A percentile compares a stretch with the other conserved stretches of the same genome.
These are phyloP conservation scores for Propithecus coquereli DNA, from an alignment of 2,113 vertebrate genomes.

Conservation along the genomic window DNA sequence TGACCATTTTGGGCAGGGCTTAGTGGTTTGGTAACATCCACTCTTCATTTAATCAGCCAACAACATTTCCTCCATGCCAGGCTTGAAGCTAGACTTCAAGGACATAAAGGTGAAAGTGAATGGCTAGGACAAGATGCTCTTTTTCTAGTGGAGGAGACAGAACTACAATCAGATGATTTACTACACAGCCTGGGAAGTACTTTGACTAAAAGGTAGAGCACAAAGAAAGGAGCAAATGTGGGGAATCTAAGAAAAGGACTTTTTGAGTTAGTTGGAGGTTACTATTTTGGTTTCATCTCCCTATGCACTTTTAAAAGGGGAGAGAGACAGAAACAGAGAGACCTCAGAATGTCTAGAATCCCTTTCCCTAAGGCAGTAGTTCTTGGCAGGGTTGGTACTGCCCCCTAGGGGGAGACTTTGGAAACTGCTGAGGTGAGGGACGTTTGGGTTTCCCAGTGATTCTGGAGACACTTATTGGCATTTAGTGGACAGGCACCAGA, in stretches of 20 bases:
- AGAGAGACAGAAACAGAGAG: not conserved
- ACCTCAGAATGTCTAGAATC: not conserved
- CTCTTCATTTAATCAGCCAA: not conserved
- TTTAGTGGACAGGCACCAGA: not conserved
- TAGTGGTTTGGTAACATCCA: not conserved
- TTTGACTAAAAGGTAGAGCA: too few relatives aligned
- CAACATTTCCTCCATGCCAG: not conserved
- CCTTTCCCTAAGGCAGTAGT: not conserved
- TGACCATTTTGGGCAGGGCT: not conserved
- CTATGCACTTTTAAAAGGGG: not conserved
- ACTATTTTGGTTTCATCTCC: not conserved
- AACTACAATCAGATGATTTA: not conserved
- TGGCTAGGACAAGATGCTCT: not conserved
- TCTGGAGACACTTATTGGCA: not conserved
- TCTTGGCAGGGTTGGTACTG: conserved; percentile 5
- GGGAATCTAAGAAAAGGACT: not conserved
- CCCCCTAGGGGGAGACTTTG: not conserved
- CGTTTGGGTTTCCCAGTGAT: not conserved
- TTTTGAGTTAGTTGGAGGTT: not conserved
- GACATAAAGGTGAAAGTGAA: not conserved
- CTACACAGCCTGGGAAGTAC: not conserved
- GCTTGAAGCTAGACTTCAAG: not conserved
- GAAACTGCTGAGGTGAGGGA: not conserved
- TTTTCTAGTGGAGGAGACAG: not conserved
- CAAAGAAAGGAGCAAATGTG: not conserved